These are phyloP conservation scores for Aphis gossypii DNA, from an alignment of 1,140 invertebrate species.

Conservation along the genomic window DNA sequence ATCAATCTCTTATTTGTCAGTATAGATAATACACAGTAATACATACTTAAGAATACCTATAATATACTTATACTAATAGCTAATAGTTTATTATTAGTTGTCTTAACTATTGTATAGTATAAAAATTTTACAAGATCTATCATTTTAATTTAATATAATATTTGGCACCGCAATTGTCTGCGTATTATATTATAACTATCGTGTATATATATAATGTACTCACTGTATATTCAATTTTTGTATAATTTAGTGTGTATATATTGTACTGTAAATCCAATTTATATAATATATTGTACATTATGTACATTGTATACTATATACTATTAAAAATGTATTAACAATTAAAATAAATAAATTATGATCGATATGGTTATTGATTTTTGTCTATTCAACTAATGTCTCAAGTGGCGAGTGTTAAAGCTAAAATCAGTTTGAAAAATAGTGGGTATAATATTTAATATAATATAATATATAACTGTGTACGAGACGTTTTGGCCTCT, in stretches of 20 bases:
- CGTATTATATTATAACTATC: not conserved
- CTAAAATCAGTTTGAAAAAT: not conserved
- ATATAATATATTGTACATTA: no score
- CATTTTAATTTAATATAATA: not conserved
- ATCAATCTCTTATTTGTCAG: not conserved
- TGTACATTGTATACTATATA: no score
- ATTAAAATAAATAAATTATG: not conserved
- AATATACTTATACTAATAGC: not conserved
- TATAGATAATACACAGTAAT: not conserved
- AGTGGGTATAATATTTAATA: not conserved
- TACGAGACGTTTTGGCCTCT: not conserved
- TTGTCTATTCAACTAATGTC: not conserved
- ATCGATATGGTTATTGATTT: not conserved
- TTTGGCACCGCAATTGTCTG: not conserved
- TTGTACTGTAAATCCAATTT: no score
- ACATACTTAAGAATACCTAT: no score
- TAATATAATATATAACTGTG: not conserved
- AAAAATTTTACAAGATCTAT: not conserved
- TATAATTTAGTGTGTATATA: no score
- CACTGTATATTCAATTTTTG: no score
- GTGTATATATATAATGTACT: no score
- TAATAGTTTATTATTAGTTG: not conserved
- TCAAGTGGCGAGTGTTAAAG: not conserved
- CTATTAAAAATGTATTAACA: not conserved
- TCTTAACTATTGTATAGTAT: not conserved